These are phyloP conservation scores for Ditula angustiorana DNA, from an alignment of 2,888 invertebrate genomes.

Conservation along the genomic window DNA sequence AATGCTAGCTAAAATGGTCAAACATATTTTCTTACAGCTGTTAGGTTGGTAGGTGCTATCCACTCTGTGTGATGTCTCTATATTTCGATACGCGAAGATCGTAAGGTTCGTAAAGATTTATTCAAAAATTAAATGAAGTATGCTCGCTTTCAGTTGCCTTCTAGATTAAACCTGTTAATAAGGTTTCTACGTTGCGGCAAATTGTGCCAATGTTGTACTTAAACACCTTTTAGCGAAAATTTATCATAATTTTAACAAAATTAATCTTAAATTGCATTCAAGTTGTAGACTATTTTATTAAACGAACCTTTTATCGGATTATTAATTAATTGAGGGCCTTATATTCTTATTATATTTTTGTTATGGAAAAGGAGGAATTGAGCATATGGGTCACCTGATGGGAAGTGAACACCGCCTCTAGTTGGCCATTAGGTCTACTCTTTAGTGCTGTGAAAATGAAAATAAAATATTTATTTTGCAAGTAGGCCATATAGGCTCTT, in stretches of 20 bases:
- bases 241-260: constrained; percentile 41
- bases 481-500: too few relatives aligned
- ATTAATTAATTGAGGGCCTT: background rate
- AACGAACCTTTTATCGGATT: background rate
- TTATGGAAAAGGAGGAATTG: too few relatives aligned
- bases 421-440: too few relatives aligned
- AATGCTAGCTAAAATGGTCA: too few relatives aligned
- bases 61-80: constrained; percentile 41
- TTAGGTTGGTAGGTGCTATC: too few relatives aligned
- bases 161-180: constrained; percentile 72
- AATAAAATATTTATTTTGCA: too few relatives aligned
- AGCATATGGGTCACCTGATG: too few relatives aligned
- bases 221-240: constrained; percentile 72
- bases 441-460: too few relatives aligned
- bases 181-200: constrained; percentile 66
- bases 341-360: background rate
- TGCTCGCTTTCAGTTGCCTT: constrained; percentile 59
- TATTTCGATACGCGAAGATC: constrained; percentile 47
- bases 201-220: constrained; percentile 68
- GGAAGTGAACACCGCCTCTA: too few relatives aligned
- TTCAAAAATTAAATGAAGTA: constrained; percentile 67
- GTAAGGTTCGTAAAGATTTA: constrained; percentile 57
- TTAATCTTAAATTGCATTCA: background rate
- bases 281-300: background rate
- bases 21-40: too few relatives aligned